A percentile compares a stretch with the other conserved stretches of the same genome.
Evolutionary conservation across 2,113 vertebrate genomes (phyloP).

Genomic region (Nanorana parkeri): DNA sequence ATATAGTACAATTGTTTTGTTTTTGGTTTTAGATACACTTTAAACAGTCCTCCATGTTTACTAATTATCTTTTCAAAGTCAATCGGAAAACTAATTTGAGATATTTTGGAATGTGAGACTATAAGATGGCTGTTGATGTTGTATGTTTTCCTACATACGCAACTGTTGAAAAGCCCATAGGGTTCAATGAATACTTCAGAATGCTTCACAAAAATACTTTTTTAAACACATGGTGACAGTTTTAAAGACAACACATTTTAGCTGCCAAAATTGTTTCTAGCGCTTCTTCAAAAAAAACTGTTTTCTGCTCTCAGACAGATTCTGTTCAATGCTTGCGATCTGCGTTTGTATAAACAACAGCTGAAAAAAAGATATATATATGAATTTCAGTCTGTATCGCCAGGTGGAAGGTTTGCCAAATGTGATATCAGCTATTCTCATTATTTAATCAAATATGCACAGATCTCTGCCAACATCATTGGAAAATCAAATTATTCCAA

Average conservation of each 20-base stretch:
- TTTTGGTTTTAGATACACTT: no score
- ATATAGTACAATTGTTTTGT: no score
- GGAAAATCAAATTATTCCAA: conserved; percentile 56
- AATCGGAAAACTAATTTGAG: no score
- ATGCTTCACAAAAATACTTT: neutral
- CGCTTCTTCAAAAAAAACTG: neutral
- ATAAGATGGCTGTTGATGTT: no score
- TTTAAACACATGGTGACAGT: neutral
- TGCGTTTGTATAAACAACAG: conserved; percentile 45
- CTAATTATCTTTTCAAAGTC: no score
- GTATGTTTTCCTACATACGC: no score
- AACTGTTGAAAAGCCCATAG: no score
- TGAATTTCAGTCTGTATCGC: conserved; percentile 36
- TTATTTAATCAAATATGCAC: conserved; percentile 58
- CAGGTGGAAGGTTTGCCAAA: conserved; percentile 56
- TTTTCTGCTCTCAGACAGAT: conserved; percentile 1
- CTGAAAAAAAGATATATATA: conserved; percentile 40
- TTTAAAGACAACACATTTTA: conserved; percentile 6
- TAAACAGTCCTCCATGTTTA: no score
- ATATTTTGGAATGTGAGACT: no score
- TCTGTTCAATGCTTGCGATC: conserved; percentile 10
- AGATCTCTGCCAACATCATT: conserved; percentile 52
- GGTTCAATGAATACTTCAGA: no score
- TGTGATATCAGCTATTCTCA: conserved; percentile 46
- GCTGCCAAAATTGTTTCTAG: neutral